Conservation (phyloP, 2,888 invertebrate genomes). For the Protodeltote pygarga region DNA sequence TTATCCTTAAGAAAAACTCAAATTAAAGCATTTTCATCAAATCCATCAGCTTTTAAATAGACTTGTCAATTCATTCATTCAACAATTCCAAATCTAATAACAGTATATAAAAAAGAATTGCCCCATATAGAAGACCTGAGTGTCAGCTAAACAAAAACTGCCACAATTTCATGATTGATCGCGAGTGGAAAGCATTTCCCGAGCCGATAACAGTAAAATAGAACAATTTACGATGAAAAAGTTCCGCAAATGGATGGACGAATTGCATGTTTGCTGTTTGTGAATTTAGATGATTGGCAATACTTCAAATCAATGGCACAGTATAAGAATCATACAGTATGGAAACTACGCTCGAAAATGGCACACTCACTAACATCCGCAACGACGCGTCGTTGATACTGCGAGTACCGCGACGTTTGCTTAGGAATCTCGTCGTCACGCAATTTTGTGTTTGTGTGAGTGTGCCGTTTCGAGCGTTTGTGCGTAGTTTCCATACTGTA, state of each 20-base stretch:
- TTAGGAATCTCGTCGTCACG: no score
- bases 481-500: no score
- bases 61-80: constrained; percentile 14
- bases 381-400: no score
- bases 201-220: constrained; percentile 59
- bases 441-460: no score
- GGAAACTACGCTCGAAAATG: no score
- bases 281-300: constrained; percentile 51
- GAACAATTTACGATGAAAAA: constrained; percentile 55
- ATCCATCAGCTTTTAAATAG: no score
- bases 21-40: no score
- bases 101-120: constrained; percentile 15
- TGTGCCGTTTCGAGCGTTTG: no score
- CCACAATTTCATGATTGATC: constrained; percentile 54
- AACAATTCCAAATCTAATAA: constrained; percentile 19
- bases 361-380: no score
- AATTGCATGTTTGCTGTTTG: constrained; percentile 51
- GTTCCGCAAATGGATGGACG: constrained; percentile 37
- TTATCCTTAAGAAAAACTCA: no score
- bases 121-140: constrained; percentile 16
- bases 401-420: no score
- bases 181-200: constrained; percentile 40
- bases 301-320: constrained; percentile 33
- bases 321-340: no score
- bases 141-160: constrained; percentile 46